Percentiles rank a stretch among this genome's conserved stretches.
Conservation (phyloP, 23 tunicate genomes). For the Halocynthia aurantium region DNA sequence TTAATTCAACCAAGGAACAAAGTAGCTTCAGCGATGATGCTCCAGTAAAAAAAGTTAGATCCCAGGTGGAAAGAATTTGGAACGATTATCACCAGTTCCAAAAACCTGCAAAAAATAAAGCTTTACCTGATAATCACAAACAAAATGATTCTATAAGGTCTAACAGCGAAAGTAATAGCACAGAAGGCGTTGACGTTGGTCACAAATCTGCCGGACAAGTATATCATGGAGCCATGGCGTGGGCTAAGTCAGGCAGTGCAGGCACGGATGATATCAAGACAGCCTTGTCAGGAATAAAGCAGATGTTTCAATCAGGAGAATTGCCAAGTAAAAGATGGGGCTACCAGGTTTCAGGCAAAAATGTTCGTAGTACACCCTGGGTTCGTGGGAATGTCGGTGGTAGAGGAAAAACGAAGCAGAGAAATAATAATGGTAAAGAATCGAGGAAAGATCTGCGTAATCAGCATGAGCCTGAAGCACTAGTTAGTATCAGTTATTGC, state of each 20-base stretch:
- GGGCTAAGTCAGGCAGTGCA: conserved; percentile 1
- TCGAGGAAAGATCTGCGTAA: background rate
- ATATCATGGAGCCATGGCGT: conserved; percentile 9
- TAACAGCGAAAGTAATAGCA: background rate
- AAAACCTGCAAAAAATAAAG: too few species aligned
- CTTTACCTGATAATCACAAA: too few species aligned
- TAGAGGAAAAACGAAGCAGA: background rate
- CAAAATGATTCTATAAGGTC: too few species aligned
- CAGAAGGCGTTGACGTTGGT: background rate
- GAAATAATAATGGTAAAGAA: background rate
- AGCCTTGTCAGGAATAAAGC: conserved; percentile 9
- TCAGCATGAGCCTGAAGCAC: too few species aligned
- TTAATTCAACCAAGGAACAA: too few species aligned
- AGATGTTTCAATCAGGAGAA: conserved; percentile 39
- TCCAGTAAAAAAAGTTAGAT: too few species aligned
- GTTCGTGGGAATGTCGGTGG: background rate
- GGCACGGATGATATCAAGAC: background rate
- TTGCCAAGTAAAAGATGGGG: conserved; percentile 47
- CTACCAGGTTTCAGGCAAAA: conserved; percentile 12
- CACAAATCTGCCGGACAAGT: background rate
- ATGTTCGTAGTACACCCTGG: background rate
- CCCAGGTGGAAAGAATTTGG: too few species aligned
- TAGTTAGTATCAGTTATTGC: too few species aligned
- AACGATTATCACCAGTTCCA: too few species aligned
- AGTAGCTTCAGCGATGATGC: too few species aligned